Conservation (phyloP, 2,888 invertebrate genomes). For the Xanthia icteritia region DNA sequence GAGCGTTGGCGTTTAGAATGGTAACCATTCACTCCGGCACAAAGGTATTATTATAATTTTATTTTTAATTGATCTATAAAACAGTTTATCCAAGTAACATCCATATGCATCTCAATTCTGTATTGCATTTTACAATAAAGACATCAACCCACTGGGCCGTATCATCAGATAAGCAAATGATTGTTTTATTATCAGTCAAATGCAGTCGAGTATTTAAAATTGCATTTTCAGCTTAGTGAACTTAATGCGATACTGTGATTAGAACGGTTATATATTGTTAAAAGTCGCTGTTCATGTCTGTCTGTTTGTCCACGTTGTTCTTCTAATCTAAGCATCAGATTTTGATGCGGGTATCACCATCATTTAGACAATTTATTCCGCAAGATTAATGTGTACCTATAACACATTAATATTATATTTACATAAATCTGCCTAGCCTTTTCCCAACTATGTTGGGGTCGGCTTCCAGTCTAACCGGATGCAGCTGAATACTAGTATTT, state of each 20-base stretch:
- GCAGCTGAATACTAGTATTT: too few species aligned
- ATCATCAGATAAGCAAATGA: conserved; percentile 64
- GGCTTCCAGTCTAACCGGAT: too few species aligned
- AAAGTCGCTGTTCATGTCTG: too few species aligned
- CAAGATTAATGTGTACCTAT: too few species aligned
- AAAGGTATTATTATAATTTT: neutral
- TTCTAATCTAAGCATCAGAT: too few species aligned
- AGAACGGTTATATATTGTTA: conserved; percentile 5
- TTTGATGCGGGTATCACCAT: too few species aligned
- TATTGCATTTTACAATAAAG: conserved; percentile 60
- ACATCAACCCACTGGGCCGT: conserved; percentile 60
- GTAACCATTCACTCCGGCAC: neutral
- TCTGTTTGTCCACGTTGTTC: too few species aligned
- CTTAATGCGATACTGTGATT: conserved; percentile 45
- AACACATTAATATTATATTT: too few species aligned
- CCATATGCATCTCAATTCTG: conserved; percentile 22
- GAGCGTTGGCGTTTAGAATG: neutral
- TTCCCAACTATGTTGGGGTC: too few species aligned
- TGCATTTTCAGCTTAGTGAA: conserved; percentile 68
- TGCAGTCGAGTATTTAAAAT: conserved; percentile 63
- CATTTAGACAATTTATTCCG: too few species aligned
- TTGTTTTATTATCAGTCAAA: conserved; percentile 64
- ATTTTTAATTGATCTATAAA: conserved; percentile 13
- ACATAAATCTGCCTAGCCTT: too few species aligned
- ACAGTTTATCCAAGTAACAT: conserved; percentile 24